Base-by-base conservation (phyloP, 2,888 invertebrate genomes). In the Allacma fusca region DNA sequence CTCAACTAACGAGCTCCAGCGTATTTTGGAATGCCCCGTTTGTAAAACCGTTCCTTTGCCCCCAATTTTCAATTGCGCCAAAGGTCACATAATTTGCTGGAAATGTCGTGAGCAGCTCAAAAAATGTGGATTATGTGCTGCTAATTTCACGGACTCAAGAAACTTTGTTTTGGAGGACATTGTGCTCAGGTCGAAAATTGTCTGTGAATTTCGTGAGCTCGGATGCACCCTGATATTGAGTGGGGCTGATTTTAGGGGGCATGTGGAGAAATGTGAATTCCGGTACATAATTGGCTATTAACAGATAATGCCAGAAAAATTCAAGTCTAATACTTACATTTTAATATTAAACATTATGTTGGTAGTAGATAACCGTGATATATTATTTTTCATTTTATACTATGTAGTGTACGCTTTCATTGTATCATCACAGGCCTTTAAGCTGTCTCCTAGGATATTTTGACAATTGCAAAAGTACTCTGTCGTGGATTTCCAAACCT, bases 11-110 rank as follows among this genome's bases (percentile, higher is more conserved):
- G 62, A 62, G 24, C 62, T 62, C 5, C 62, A 62, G 16, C 23
- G 24, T 7, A 62, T 62, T 26, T 62, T 62, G 62, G 62, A 62
- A 62, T 62, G 62, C 62, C 62, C 62, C 2, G 24, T 62, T 23
- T 62, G 62, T n/a, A 62, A 24, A 62, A 4, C 4, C 24, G 9
- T 62, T 7, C 62, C 62, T 5, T 9, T 24, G 24, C 24, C 62
- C 13, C 62, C 62, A 7, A 62, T 62, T 26, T 62, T 9, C 26
- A 62, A 62, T 24, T 62, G 62, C 62, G 23, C 4, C 9, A 12
- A 62, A 23, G 59, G 59, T 7, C 59, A 59, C 59, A 59, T 59
- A 7, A 59, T 59, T 59, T 59, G 59, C 19, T 7, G 59, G 59
- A 59, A 59, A 59, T 59, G 59, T 59, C 59, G n/a, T 19, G 12